Base-by-base conservation (phyloP, 2,113 vertebrate species). In the Pelodiscus sinensis region DNA sequence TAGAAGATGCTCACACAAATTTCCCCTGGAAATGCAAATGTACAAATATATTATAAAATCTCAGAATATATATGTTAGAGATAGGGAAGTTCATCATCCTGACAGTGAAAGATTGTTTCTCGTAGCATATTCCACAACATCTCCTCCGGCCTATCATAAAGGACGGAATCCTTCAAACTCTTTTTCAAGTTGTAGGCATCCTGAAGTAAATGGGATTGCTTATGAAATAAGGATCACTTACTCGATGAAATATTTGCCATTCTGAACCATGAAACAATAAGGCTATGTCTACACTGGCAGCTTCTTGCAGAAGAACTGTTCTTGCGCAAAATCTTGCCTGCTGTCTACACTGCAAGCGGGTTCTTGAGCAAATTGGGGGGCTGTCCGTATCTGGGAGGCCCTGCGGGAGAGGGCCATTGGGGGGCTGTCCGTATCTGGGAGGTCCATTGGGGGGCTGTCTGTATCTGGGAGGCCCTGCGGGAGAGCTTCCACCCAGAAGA, bases 101-200 rank as follows among this genome's bases (percentile, higher is more conserved):
- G 2, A 7, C 27, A 58, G 22, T 18, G 2, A 35, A 83, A 73
- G 85, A 50, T 3, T 80, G 0, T 0, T 88, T 90, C 50, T 82
- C 9, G 1, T 75, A 82, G 52, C 2, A 68, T 68, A 19, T 19
- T 19, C 65, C n/a, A 71, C n/a, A 9, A 51, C 81, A 85, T 84
- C 77, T 10, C 79, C 8, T 78, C 8, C 77, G 81, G 14, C 10
- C 60, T 1, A 9, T 5, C 81, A 22, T 50, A 77, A 38, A 2
- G 86, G 84, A 86, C 82, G 6, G 8, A 19, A 54, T 60, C 11
- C 78, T 95, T 84, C 22, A 79, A 86, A 86, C 71, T 52, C 9
- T 90, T 35, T 14, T 50, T 50, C 11, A 15, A 24, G 44, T 50
- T 22, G 24, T 15, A 84, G 5, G 73, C n/a, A 57, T 13, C 60